Percentiles rank a stretch among this genome's conserved stretches.
Conservation (phyloP, 37 sponge, comb jelly and placozoan genomes). For the Oopsacas minuta region DNA sequence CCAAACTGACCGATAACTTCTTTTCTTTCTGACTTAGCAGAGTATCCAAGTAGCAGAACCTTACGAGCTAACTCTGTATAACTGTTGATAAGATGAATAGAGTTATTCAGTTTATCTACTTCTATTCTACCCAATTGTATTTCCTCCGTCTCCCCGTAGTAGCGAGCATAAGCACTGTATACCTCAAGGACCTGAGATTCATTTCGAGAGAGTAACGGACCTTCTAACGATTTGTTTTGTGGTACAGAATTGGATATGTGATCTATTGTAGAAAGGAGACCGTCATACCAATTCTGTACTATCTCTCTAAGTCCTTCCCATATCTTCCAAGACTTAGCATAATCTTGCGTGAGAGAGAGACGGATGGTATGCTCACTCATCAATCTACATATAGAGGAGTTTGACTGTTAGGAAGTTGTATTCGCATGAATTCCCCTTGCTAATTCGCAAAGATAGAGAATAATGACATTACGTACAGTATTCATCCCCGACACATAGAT, state of each 20-base stretch:
- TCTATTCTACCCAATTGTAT: constrained; percentile 16
- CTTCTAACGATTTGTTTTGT: neutral
- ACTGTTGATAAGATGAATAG: constrained; percentile 29
- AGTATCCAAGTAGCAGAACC: constrained; percentile 39
- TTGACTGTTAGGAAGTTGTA: too few species aligned
- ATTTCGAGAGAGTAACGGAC: neutral
- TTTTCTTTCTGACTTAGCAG: constrained; percentile 26
- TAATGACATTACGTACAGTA: too few species aligned
- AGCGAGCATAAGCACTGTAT: neutral
- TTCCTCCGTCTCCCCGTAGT: neutral
- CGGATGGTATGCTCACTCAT: neutral
- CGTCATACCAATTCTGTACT: constrained; percentile 56
- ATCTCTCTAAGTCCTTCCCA: constrained; percentile 54
- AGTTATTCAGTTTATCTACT: constrained; percentile 21
- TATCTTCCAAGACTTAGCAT: constrained; percentile 28
- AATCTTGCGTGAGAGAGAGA: constrained; percentile 23
- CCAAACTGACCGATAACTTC: constrained; percentile 57
- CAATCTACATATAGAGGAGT: neutral
- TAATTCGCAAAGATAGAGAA: too few species aligned
- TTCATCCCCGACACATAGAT: too few species aligned
- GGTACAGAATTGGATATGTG: neutral
- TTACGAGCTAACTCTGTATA: constrained; percentile 25
- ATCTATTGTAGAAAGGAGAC: constrained; percentile 26
- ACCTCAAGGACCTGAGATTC: neutral
- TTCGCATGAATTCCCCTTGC: too few species aligned